Evolutionary conservation across 2,113 vertebrate species (phyloP).

Genomic region (Odocoileus virginianus): DNA sequence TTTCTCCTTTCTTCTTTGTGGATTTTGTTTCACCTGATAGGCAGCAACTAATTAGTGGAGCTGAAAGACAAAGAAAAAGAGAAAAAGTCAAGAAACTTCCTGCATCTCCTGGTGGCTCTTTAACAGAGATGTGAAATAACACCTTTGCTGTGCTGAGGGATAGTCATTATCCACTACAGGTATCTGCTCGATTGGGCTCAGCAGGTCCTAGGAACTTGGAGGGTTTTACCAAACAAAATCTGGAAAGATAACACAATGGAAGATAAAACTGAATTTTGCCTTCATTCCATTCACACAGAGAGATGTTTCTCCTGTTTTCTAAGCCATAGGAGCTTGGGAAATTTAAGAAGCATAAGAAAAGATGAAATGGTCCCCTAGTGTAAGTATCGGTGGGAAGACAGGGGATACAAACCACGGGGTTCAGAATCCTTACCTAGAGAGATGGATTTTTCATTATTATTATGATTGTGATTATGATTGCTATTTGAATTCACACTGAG

Average conservation of each 20-base stretch:
- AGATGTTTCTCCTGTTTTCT: slow-evolving; percentile 29
- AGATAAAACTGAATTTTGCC: slow-evolving; percentile 19
- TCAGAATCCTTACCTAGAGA: not conserved
- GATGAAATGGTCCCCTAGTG: not conserved
- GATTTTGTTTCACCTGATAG: not conserved
- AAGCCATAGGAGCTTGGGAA: slow-evolving; percentile 1
- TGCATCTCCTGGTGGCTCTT: not conserved
- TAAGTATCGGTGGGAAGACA: not conserved
- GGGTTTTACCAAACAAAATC: slow-evolving; percentile 9
- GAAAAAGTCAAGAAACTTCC: not conserved
- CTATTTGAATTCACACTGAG: not conserved
- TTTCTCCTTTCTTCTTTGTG: slow-evolving; percentile 24
- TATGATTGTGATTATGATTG: not conserved
- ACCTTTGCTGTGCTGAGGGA: slow-evolving; percentile 26
- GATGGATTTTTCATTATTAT: not conserved
- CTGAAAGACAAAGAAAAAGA: not conserved
- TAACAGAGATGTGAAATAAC: slow-evolving; percentile 11
- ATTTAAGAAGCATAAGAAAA: slow-evolving; percentile 18
- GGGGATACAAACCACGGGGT: not conserved
- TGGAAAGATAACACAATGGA: not conserved
- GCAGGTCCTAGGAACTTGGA: not conserved
- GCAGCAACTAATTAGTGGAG: not conserved
- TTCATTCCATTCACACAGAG: not conserved
- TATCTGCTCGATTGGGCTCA: not conserved
- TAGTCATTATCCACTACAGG: not conserved